phyloP scores from a whole-genome alignment of 2,113 vertebrate species.

The Dicaeum eximium region DNA sequence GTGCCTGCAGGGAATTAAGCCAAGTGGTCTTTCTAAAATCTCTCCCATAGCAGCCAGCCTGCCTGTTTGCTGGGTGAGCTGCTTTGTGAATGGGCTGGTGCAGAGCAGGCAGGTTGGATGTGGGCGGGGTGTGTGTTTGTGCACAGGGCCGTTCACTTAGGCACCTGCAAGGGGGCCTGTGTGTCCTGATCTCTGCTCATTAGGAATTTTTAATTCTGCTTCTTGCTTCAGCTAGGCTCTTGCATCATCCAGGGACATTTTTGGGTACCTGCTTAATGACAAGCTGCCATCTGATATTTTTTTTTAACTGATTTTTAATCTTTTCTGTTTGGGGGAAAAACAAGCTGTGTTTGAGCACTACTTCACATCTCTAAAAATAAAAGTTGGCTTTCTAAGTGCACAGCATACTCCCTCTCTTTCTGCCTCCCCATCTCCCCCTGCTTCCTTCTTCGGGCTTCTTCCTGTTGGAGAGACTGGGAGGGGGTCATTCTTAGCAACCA shows the following conservation, averaged over 20 bases:
- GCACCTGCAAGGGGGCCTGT: neutral
- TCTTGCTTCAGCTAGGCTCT: neutral
- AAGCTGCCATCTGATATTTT: neutral
- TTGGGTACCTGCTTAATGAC: neutral
- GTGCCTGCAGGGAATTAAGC: neutral
- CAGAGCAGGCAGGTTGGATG: neutral
- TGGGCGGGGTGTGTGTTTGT: fast-evolving
- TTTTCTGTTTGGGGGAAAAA: neutral
- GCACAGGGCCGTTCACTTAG: neutral
- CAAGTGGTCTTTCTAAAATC: neutral
- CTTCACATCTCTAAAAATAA: slow-evolving; percentile 42
- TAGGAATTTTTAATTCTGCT: neutral
- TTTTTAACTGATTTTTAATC: neutral
- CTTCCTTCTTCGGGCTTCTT: neutral
- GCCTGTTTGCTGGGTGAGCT: neutral
- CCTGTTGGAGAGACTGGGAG: neutral
- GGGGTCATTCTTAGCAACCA: neutral
- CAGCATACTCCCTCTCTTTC: neutral
- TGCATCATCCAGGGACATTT: neutral
- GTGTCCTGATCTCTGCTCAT: neutral
- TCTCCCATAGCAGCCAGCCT: neutral
- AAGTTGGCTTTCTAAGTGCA: slow-evolving; percentile 25
- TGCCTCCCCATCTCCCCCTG: neutral
- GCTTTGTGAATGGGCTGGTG: neutral
- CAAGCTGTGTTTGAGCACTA: neutral